Conservation (phyloP, 2,113 vertebrate genomes). For the Mohoua ochrocephala region DNA sequence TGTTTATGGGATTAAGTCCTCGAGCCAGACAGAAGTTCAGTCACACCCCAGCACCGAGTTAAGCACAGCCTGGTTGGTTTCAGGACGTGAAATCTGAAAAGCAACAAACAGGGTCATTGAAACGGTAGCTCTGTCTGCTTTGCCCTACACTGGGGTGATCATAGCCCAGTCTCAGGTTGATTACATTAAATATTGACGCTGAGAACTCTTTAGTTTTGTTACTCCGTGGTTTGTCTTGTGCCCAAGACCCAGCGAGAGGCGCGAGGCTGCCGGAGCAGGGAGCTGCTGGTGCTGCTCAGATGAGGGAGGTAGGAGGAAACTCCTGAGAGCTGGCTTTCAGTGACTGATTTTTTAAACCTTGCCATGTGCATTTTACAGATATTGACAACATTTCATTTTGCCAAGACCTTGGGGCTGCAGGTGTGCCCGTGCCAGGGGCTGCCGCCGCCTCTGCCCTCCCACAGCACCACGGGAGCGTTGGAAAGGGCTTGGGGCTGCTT, state of each 20-base stretch:
- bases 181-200: not conserved
- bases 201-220: not conserved
- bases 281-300: not conserved
- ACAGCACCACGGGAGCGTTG: fast-evolving
- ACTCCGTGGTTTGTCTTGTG: not conserved
- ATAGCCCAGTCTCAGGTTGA: not conserved
- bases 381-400: not conserved
- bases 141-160: not conserved
- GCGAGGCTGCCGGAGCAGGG: not conserved
- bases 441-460: not conserved
- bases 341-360: not conserved
- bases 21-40: not conserved
- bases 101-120: not conserved
- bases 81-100: not conserved
- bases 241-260: not conserved
- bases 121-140: not conserved
- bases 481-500: not conserved
- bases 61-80: not conserved
- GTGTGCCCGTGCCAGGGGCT: fast-evolving
- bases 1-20: not conserved
- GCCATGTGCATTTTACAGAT: not conserved
- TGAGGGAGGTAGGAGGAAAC: not conserved
- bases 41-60: not conserved
- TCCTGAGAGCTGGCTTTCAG: not conserved
- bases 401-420: not conserved